Base-by-base conservation (phyloP, 2,888 invertebrate species). In the Cephus sareptanus region DNA sequence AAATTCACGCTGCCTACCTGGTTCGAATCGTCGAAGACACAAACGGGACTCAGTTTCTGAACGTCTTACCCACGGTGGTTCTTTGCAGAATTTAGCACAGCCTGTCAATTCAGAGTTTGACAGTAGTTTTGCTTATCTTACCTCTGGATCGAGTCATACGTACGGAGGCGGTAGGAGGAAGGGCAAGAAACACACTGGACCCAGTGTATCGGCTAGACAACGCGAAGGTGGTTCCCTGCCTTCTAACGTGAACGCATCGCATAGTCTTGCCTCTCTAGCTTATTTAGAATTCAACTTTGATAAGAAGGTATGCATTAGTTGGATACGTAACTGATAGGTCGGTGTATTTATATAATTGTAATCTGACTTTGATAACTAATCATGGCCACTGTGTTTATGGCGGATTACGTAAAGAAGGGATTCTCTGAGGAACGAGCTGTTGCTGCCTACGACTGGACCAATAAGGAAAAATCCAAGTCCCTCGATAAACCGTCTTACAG, bases 201-300 rank as follows among this genome's bases (percentile, higher is more conserved):
- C 91, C 11, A 91, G 89, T 81, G 92, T 92, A 33, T 92, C 92
- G 76, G 92, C 93, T 75, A 90, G 93, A 73, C 95, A 95, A 88
- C 93, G 94, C 69, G 95, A 95, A 91, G 95, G 95, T 80, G 95
- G 95, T 73, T 94, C 94, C 75, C 88, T 94, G 83, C 94, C 94
- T 1, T 93, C 93, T 79, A 94, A 94, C 90, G 94, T 94, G 78
- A 93, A 93, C 87, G 92, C 92, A 35, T 92, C 93, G 13, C 90
- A 91, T 79, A 91, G 88, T 81, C 86, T 91, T 78, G 89, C 89
- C 74, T 89, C 91, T 23, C 84, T 90, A 77, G 90, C 86, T 76
- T 91, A 90, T 84, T 85, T 90, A 76, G 91, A 91, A 80, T 82
- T 90, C 76, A 84, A 88, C 74, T 91, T 90, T 76, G 91, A 91